These are phyloP conservation scores for Tiaroga cobitis DNA, from an alignment of 2,797 vertebrate species.

Conservation along the genomic window DNA sequence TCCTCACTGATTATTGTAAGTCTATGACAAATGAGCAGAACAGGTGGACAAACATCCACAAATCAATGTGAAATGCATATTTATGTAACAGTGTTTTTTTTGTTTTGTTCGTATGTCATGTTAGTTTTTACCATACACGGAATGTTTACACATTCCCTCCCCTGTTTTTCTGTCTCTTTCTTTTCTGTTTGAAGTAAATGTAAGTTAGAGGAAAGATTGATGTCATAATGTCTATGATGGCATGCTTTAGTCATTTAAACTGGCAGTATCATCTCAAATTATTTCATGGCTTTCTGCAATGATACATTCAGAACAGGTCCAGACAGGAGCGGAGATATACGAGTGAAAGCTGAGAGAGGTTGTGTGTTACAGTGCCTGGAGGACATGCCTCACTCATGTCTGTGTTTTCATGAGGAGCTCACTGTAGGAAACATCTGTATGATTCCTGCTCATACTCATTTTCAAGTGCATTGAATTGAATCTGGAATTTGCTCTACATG, in stretches of 20 bases:
- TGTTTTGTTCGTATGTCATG: neutral
- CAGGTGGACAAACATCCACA: neutral
- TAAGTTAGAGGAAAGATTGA: slow-evolving; percentile 74
- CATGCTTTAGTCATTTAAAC: slow-evolving; percentile 83
- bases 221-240: slow-evolving; percentile 83
- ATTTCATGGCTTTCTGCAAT: slow-evolving; percentile 84
- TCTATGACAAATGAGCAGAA: neutral
- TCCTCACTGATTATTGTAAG: neutral
- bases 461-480: neutral
- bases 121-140: neutral
- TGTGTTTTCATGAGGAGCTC: slow-evolving; percentile 29
- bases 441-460: neutral
- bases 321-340: slow-evolving; percentile 73
- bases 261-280: slow-evolving; percentile 84
- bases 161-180: neutral
- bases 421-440: neutral
- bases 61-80: neutral
- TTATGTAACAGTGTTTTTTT: neutral
- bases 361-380: slow-evolving; percentile 48
- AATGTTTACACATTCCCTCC: neutral
- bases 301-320: slow-evolving; percentile 80
- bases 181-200: slow-evolving; percentile 24
- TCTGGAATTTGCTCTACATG: neutral
- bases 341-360: slow-evolving; percentile 61
- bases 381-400: slow-evolving; percentile 37